phyloP scores from a whole-genome alignment of 2,113 vertebrate genomes.

The Talpa occidentalis region DNA sequence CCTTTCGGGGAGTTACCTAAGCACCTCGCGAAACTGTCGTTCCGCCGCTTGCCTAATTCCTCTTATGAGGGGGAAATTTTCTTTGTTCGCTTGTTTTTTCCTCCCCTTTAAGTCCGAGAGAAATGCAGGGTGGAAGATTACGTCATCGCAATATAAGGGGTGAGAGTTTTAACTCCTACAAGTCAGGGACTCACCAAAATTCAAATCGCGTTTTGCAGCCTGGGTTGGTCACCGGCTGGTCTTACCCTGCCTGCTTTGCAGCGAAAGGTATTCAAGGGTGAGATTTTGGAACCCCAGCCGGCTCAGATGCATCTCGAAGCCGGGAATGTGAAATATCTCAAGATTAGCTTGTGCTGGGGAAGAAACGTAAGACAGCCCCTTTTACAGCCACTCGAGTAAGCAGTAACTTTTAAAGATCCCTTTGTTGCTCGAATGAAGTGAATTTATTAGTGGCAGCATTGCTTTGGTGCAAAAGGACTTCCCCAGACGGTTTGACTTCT shows the following conservation, averaged over 20 bases:
- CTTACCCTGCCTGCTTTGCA: neutral
- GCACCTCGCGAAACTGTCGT: neutral
- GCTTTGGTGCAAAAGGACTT: neutral
- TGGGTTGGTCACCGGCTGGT: neutral
- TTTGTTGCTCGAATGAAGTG: neutral
- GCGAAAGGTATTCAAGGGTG: neutral
- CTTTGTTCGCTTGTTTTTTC: conserved; percentile 71
- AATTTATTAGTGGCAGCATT: neutral
- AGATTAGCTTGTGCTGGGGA: neutral
- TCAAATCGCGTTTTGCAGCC: neutral
- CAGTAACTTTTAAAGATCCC: conserved; percentile 27
- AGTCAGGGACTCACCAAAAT: conserved; percentile 32
- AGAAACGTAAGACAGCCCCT: neutral
- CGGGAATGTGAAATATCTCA: neutral
- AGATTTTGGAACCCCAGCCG: neutral
- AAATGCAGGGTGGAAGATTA: conserved; percentile 75
- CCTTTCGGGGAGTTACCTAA: conserved; percentile 57
- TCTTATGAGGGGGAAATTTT: conserved; percentile 50
- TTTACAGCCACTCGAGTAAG: neutral
- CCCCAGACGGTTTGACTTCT: neutral
- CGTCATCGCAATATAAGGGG: conserved; percentile 74
- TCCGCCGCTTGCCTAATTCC: conserved; percentile 2
- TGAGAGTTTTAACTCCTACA: conserved; percentile 74
- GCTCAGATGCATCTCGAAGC: neutral
- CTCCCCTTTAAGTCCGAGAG: conserved; percentile 56